Conservation (phyloP, 2,797 vertebrate genomes). For the Holocentrus rufus region DNA sequence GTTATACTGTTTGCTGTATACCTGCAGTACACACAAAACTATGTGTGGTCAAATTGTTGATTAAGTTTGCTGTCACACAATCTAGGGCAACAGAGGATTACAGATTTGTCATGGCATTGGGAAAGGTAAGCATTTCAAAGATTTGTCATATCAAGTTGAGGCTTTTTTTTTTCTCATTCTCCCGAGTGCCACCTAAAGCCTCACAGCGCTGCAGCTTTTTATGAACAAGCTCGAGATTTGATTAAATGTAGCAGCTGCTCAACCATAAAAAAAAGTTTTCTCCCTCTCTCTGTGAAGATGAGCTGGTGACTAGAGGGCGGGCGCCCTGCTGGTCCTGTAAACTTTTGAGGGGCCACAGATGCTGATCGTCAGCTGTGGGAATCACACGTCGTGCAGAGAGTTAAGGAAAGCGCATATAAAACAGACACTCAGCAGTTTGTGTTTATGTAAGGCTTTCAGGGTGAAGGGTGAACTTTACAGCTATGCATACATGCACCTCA, state of each 20-base stretch:
- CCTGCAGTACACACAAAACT: conserved; percentile 29
- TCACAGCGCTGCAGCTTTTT: conserved; percentile 52
- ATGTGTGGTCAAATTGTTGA: conserved; percentile 57
- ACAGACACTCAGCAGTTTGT: conserved; percentile 32
- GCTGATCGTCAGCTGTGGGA: conserved; percentile 47
- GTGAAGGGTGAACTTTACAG: conserved; percentile 4
- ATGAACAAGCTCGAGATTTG: conserved; percentile 68
- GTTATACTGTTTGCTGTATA: neutral
- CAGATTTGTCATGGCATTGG: conserved; percentile 60
- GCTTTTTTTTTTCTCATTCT: conserved; percentile 50
- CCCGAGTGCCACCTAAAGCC: conserved; percentile 62
- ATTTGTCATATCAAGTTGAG: conserved; percentile 68
- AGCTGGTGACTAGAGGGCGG: conserved; percentile 43
- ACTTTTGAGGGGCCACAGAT: conserved; percentile 52
- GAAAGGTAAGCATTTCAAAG: conserved; percentile 75
- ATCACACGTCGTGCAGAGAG: neutral
- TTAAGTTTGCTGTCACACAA: conserved; percentile 54
- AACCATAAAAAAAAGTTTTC: conserved; percentile 54
- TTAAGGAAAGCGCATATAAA: neutral
- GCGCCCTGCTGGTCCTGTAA: conserved; percentile 46
- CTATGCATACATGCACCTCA: neutral
- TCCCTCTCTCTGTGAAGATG: conserved; percentile 51
- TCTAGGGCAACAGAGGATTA: conserved; percentile 73
- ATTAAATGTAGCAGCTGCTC: conserved; percentile 71
- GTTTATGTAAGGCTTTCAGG: conserved; percentile 10